Base-by-base conservation (phyloP, 2,797 vertebrate species). In the Antrozous pallidus region DNA sequence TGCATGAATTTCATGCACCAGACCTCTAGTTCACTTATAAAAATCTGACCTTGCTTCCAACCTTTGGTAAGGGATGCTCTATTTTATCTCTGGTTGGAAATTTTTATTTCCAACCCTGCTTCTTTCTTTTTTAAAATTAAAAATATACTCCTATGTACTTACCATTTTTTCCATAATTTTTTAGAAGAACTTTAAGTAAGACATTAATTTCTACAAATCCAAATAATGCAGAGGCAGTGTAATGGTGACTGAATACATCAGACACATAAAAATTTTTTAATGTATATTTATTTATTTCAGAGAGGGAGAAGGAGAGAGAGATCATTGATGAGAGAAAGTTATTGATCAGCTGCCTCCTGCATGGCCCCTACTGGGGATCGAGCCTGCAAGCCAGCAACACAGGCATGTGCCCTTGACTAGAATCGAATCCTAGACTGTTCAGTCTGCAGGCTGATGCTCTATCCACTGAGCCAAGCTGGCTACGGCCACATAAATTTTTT, bases 131-230 rank as follows among this genome's bases (percentile, higher is more conserved):
- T 67, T 33, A 63, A 63, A 54, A 80, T 61, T 85, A 51, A 81
- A 88, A 58, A 33, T 42, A 69, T 4, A 69, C 9, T 71, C 58
- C 26, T 31, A 58, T 14, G 42, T 6, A 47, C 40, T 74, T n/a
- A 42, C 28, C 31, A 80, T 40, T 90, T 90, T 73, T 93, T 84
- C n/a, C 58, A 28, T 67, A 77, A 69, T 51, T 31, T 73, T 94
- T 77, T 38, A 40, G 36, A 45, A 17, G 9, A n/a, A 49, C n/a
- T 90, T 81, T 88, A 75, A 95, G n/a, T 58, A 81, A 96, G 26
- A 17, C 36, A 54, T 84, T 36, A 51, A 49, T 38, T 63, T 88
- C 42, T 38, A 45, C 33, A 86, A 79, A 45, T 69, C 47, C 58
- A 80, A 93, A 47, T n/a, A 85, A 88, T 28, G 17, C 24, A 65